Evolutionary conservation across 2,113 vertebrate species (phyloP).

Genomic region (Albula goreensis): DNA sequence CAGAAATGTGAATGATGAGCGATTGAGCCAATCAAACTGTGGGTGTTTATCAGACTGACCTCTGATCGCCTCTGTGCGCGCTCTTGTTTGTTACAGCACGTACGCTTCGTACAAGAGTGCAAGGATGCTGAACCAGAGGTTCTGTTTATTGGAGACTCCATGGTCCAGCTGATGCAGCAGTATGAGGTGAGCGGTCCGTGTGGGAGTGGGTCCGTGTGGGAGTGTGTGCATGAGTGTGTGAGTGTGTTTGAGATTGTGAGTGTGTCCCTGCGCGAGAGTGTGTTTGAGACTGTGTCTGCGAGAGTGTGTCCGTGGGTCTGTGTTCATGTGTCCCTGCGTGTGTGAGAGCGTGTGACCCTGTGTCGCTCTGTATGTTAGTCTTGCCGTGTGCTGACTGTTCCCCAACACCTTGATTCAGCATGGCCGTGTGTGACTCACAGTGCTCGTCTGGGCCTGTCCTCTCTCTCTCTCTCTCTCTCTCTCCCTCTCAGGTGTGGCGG

Average conservation of each 20-base stretch:
- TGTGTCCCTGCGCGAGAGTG: background rate
- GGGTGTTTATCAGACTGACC: background rate
- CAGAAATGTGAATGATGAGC: too few species aligned
- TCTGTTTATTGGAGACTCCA: conserved; percentile 94
- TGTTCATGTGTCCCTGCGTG: background rate
- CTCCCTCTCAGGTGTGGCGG: conserved; percentile 82
- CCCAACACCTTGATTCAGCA: too few species aligned
- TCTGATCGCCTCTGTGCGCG: background rate
- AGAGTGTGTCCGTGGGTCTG: background rate
- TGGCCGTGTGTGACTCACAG: too few species aligned
- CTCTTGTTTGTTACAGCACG: conserved; percentile 67
- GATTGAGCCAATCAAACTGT: too few species aligned
- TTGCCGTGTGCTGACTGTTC: too few species aligned
- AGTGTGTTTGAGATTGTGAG: background rate
- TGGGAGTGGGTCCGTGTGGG: background rate
- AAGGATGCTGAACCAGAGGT: conserved; percentile 85
- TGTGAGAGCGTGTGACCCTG: background rate
- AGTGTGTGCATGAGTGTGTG: background rate
- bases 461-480: conserved; percentile 29
- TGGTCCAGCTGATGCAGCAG: conserved; percentile 94
- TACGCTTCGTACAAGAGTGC: conserved; percentile 78
- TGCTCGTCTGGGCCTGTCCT: background rate
- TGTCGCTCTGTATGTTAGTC: too few species aligned
- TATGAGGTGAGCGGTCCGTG: conserved; percentile 75
- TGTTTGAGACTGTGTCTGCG: background rate